Evolutionary conservation across 2,888 invertebrate species (phyloP).

Genomic region (Seira sanloemensis): DNA sequence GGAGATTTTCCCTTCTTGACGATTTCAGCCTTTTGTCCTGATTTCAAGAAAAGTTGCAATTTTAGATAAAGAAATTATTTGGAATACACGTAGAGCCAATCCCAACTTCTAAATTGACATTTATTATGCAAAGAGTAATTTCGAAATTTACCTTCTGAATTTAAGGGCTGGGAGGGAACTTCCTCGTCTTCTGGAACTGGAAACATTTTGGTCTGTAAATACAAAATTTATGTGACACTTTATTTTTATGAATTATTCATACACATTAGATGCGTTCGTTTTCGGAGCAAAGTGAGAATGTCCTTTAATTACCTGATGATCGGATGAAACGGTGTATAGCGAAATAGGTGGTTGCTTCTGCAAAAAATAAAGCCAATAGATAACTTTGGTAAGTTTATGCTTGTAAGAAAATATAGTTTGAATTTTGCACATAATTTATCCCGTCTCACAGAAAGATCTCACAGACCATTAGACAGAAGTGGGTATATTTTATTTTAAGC

Average conservation of each 20-base stretch:
- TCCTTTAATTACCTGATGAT: constrained; percentile 22
- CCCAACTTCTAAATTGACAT: neutral
- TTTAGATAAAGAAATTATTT: neutral
- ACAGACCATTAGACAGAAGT: too few species aligned
- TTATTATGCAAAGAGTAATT: neutral
- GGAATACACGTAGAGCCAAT: too few species aligned
- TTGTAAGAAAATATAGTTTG: neutral
- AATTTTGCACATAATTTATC: neutral
- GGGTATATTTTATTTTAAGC: neutral
- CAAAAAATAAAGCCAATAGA: constrained; percentile 12
- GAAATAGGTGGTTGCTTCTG: constrained; percentile 45
- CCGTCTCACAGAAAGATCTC: too few species aligned
- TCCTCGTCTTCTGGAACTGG: constrained; percentile 50
- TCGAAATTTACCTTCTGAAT: constrained; percentile 6
- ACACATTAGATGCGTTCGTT: neutral
- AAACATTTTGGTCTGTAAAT: constrained; percentile 43
- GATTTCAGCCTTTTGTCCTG: constrained; percentile 18
- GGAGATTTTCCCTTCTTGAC: constrained; percentile 43
- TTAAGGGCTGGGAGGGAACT: constrained; percentile 25
- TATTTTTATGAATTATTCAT: neutral
- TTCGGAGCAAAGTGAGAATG: neutral
- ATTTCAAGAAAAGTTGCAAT: constrained; percentile 1
- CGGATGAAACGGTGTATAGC: constrained; percentile 30
- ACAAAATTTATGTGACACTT: neutral
- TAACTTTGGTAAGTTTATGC: neutral